Evolutionary conservation across 2,888 invertebrate genomes (phyloP).

Genomic region (Parnassius smintheus): DNA sequence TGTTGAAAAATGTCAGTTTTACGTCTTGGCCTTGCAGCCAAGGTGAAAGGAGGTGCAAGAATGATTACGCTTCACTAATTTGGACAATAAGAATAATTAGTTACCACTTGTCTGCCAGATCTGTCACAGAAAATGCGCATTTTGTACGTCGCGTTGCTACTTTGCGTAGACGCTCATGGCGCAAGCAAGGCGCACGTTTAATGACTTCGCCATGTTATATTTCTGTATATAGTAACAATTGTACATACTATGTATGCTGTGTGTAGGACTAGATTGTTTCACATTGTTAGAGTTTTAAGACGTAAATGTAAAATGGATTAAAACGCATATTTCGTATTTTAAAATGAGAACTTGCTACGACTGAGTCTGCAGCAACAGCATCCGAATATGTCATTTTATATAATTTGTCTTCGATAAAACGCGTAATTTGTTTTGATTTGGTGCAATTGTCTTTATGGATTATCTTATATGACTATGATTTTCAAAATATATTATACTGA

Average conservation of each 20-base stretch:
- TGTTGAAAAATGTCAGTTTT: too few species aligned
- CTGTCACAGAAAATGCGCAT: slow-evolving; percentile 38
- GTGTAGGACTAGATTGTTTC: slow-evolving; percentile 72
- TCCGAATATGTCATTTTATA: neutral
- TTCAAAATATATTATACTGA: neutral
- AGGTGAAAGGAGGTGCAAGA: slow-evolving; percentile 17
- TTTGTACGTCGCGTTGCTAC: slow-evolving; percentile 2
- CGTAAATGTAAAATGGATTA: slow-evolving; percentile 30
- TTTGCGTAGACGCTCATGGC: neutral
- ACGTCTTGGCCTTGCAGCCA: slow-evolving; percentile 32
- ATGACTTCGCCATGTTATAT: slow-evolving; percentile 61
- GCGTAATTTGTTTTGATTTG: slow-evolving; percentile 17
- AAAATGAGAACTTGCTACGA: slow-evolving; percentile 2
- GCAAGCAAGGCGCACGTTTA: slow-evolving; percentile 40
- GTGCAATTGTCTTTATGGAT: slow-evolving; percentile 44
- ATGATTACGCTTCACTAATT: slow-evolving; percentile 41
- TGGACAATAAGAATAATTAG: slow-evolving; percentile 65
- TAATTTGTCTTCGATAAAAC: neutral
- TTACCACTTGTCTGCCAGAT: slow-evolving; percentile 57
- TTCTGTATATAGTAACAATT: slow-evolving; percentile 71
- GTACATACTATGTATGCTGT: slow-evolving; percentile 78
- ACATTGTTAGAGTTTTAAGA: slow-evolving; percentile 64
- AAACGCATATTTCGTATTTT: slow-evolving; percentile 13
- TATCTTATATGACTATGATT: slow-evolving; percentile 28
- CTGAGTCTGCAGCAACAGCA: neutral